These are phyloP conservation scores for Coleophora deauratella DNA, from an alignment of 2,888 invertebrate genomes.

Conservation along the genomic window DNA sequence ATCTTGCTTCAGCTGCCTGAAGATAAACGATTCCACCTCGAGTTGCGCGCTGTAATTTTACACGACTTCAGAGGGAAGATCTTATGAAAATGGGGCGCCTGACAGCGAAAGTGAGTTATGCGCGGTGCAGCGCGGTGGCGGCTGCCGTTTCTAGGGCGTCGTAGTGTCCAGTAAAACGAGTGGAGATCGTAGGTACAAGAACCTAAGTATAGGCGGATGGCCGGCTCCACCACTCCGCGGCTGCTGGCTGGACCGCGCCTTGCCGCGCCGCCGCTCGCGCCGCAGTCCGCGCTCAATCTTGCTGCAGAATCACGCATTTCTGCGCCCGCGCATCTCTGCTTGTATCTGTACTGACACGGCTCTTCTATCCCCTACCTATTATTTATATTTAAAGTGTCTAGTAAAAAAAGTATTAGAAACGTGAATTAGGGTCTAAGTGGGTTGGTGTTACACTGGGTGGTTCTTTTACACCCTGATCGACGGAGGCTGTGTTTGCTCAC, in stretches of 20 bases:
- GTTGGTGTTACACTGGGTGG: too few relatives aligned
- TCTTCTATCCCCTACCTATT: too few relatives aligned
- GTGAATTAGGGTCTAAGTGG: too few relatives aligned
- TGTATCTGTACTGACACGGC: not conserved
- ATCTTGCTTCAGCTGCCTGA: too few relatives aligned
- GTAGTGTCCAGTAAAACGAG: constrained; percentile 8
- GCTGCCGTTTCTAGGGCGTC: constrained; percentile 51
- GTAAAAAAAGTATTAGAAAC: too few relatives aligned
- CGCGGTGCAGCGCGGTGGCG: constrained; percentile 20
- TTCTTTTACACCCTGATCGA: too few relatives aligned
- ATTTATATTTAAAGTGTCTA: too few relatives aligned
- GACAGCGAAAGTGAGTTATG: constrained; percentile 55
- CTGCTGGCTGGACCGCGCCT: constrained; percentile 16
- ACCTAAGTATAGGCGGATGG: constrained; percentile 20
- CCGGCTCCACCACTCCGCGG: constrained; percentile 22
- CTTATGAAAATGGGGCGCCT: constrained; percentile 33
- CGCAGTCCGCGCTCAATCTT: constrained; percentile 17
- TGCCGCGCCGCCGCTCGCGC: constrained; percentile 10
- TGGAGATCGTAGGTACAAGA: not conserved
- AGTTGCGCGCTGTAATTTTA: constrained; percentile 3
- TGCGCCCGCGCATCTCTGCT: constrained; percentile 12
- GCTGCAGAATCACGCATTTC: constrained; percentile 26
- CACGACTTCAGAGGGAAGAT: constrained; percentile 20
- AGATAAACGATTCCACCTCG: too few relatives aligned
- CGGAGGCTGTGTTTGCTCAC: constrained; percentile 27